Evolutionary conservation across 2,888 invertebrate genomes (phyloP), one percentile per base, ranked within the genome.

Genomic region (Phrixothrix hirtus): DNA sequence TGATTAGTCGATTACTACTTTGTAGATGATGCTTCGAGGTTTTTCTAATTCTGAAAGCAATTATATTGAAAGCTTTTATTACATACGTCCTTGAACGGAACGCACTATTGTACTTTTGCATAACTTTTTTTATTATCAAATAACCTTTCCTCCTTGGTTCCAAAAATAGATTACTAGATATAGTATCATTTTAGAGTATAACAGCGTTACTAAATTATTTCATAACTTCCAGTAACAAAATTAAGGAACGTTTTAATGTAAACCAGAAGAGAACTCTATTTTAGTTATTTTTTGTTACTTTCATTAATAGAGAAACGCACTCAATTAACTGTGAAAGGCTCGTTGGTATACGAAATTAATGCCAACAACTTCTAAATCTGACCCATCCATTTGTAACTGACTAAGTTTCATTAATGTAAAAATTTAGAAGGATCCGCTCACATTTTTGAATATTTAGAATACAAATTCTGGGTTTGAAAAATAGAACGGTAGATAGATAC

Each of bases 1-100:
- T 21, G 53, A 53, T 53, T 53, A 53, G 43, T 43, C 21, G 47
- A 47, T 36, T 46, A 42, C 38, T 34, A 44, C 31, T 50, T 50
- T 39, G 37, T 26, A 27, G 10, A 16, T 44, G 31, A 29, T 10
- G 31, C 32, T 27, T 17, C 26, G 42, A 27, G 34, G 31, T 16
- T 14, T 32, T 26, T 35, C 13, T 13, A 35, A 7, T 15, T 11
- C 13, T 15, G 11, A 12, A 31, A 31, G 1, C 10, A 31, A 12
- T 5, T 13, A 2, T 2, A 7, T 31, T 31, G 9, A 10, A 29
- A 29, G 11, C 11, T 29, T 4, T 11, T 5, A 16, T 35, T 21
- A 21, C 21, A 21, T 21, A 21, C 21, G 21, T 21, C n/a, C n/a
- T n/a, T n/a, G n/a, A n/a, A n/a, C n/a, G n/a, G n/a, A n/a, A n/a